phyloP scores from a whole-genome alignment of 2,888 invertebrate species.

The Perithous albicinctus region DNA sequence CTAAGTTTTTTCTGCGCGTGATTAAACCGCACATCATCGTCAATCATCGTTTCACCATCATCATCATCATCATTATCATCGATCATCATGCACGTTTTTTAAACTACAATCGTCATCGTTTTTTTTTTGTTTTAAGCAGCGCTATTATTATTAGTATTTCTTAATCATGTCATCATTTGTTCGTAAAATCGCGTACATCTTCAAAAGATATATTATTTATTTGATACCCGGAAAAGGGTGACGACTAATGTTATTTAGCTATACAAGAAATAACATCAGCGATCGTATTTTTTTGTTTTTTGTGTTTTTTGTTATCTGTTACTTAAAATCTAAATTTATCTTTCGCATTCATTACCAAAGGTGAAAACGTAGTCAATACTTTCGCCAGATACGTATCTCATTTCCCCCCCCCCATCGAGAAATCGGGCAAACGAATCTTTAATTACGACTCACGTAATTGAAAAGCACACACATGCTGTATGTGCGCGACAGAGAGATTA shows the following conservation, averaged over 20 bases:
- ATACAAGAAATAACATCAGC: slow-evolving; percentile 77
- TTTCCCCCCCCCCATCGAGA: slow-evolving; percentile 14
- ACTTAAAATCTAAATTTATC: slow-evolving; percentile 52
- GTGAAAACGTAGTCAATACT: slow-evolving; percentile 42
- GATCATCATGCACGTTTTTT: slow-evolving; percentile 55
- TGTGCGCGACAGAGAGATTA: background rate
- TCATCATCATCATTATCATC: slow-evolving; percentile 65
- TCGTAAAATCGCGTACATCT: slow-evolving; percentile 37
- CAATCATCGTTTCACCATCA: slow-evolving; percentile 32
- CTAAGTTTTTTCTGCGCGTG: too few relatives aligned
- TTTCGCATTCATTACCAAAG: slow-evolving; percentile 9
- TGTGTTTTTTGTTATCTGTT: slow-evolving; percentile 54
- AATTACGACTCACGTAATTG: slow-evolving; percentile 9
- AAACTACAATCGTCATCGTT: slow-evolving; percentile 52
- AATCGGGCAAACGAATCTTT: slow-evolving; percentile 14
- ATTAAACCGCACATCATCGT: slow-evolving; percentile 68
- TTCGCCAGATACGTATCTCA: background rate
- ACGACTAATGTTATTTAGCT: slow-evolving; percentile 67
- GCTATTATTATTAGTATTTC: slow-evolving; percentile 49
- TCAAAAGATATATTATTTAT: slow-evolving; percentile 46
- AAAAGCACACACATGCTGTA: background rate
- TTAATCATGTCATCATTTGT: slow-evolving; percentile 54
- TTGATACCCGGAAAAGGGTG: slow-evolving; percentile 48
- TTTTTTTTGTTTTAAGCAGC: slow-evolving; percentile 37
- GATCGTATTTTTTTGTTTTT: slow-evolving; percentile 69